Evolutionary conservation across 2,113 vertebrate species (phyloP).

Genomic region (Xenotilapia caudafasciata): DNA sequence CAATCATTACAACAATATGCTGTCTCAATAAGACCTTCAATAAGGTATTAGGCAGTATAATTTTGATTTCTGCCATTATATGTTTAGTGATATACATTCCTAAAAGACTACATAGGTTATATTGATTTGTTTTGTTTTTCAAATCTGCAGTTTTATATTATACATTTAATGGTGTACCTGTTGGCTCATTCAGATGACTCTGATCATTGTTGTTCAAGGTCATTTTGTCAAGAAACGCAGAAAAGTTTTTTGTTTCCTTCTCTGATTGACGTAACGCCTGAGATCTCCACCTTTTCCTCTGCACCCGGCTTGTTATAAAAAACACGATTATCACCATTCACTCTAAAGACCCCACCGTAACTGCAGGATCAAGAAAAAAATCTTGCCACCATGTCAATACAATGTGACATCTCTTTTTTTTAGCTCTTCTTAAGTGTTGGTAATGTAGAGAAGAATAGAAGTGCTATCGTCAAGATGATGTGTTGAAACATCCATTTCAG

Average conservation of each 20-base stretch:
- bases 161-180: not conserved
- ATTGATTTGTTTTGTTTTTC: not conserved
- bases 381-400: not conserved
- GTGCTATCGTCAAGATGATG: not conserved
- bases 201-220: not conserved
- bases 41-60: not conserved
- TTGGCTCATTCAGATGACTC: not conserved
- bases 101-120: not conserved
- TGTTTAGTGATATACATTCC: not conserved
- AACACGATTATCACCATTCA: slow-evolving; percentile 5
- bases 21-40: not conserved
- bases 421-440: not conserved
- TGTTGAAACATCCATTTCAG: not conserved
- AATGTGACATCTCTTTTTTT: not conserved
- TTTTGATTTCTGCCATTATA: not conserved
- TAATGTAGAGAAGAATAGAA: not conserved
- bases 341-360: not conserved
- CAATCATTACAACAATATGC: not conserved
- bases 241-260: not conserved
- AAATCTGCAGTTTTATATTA: not conserved
- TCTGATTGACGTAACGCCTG: not conserved
- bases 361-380: not conserved
- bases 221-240: not conserved
- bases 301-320: not conserved
- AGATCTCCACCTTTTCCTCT: not conserved